A percentile compares a stretch with the other conserved stretches of the same genome.
These are phyloP conservation scores for Trichoplusia ni DNA, from an alignment of 1,140 invertebrate genomes.

Conservation along the genomic window DNA sequence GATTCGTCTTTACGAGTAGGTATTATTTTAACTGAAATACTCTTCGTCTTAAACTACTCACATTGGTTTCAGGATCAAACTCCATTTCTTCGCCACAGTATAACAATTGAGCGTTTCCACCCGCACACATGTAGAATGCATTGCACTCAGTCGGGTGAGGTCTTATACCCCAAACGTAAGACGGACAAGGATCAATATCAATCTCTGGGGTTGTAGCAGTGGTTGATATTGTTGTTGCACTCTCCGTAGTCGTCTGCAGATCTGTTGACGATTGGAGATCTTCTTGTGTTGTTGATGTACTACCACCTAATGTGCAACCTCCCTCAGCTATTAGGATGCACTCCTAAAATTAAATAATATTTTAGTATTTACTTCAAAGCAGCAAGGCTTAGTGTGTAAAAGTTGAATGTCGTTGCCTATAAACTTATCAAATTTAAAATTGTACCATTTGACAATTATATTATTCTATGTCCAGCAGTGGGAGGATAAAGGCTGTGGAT, in stretches of 20 bases:
- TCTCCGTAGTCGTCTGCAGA: neutral
- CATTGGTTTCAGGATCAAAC: conserved; percentile 1
- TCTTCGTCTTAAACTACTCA: neutral
- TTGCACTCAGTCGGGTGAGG: neutral
- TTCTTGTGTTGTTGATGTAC: neutral
- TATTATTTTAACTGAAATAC: too few relatives aligned
- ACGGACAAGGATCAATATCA: neutral
- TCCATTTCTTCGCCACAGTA: neutral
- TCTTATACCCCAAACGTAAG: neutral
- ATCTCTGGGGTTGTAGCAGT: neutral
- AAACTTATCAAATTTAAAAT: too few relatives aligned
- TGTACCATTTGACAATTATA: too few relatives aligned
- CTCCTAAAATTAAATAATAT: conserved; percentile 7
- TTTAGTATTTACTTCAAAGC: too few relatives aligned
- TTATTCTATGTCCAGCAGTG: too few relatives aligned
- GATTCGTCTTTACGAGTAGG: too few relatives aligned
- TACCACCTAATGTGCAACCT: conserved; percentile 17
- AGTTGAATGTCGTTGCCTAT: too few relatives aligned
- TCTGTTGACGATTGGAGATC: neutral
- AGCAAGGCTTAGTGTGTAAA: too few relatives aligned
- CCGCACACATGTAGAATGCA: conserved; percentile 2
- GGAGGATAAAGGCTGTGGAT: too few relatives aligned
- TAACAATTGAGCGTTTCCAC: neutral
- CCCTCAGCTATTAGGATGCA: conserved; percentile 28
- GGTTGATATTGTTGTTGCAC: neutral